phyloP scores from a whole-genome alignment of 2,113 vertebrate species.

The Chloropsis hardwickii region DNA sequence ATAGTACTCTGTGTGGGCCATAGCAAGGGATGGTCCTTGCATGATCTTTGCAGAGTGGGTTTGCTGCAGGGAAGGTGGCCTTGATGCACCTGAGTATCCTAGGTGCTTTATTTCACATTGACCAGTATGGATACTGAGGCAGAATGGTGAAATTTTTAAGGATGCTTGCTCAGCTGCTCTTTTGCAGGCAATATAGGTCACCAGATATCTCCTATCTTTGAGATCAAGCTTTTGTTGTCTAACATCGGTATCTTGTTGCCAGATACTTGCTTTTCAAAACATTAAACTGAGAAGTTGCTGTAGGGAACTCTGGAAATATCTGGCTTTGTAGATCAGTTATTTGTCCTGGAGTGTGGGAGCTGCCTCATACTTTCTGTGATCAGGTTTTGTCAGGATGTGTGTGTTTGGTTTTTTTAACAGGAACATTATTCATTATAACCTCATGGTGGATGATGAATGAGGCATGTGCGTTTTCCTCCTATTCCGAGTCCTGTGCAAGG shows the following conservation, averaged over 20 bases:
- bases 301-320: background rate
- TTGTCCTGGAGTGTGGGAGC: background rate
- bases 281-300: background rate
- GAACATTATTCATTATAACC: background rate
- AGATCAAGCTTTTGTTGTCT: background rate
- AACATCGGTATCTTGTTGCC: background rate
- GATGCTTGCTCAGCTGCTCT: background rate
- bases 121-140: background rate
- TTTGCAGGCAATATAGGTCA: background rate
- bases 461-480: background rate
- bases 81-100: background rate
- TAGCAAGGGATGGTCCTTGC: background rate
- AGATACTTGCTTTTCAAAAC: background rate
- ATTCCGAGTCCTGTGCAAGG: background rate
- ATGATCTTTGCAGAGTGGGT: accelerated
- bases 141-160: background rate
- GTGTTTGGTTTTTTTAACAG: background rate
- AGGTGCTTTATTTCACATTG: background rate
- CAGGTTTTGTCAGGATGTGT: background rate
- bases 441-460: background rate
- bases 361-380: background rate
- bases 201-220: background rate
- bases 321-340: background rate
- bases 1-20: accelerated
- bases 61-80: background rate